Evolutionary conservation across 2,888 invertebrate species (phyloP), one percentile per base, ranked within the genome.

Genomic region (Oscheius onirici): DNA sequence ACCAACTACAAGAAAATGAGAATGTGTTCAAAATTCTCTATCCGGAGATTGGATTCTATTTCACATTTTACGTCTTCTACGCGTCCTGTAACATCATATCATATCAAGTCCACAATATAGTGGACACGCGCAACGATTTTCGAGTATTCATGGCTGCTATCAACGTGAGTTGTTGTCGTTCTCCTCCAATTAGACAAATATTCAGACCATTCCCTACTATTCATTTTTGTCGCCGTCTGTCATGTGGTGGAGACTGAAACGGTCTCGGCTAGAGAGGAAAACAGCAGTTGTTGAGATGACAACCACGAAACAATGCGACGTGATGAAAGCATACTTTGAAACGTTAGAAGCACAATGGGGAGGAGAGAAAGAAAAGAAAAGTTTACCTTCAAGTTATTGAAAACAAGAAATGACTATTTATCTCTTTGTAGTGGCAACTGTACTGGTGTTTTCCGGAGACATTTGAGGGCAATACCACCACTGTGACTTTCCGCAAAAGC

Each of bases 181-280:
- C 17, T 15, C 20, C 24, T 40, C n/a, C 2, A 58, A 58, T 20
- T 58, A 20, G 20, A 8, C 24, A 22, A 10, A 10, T 3, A 52
- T 58, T 58, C 20, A 58, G 58, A 41, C 58, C 15, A 58, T 58
- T 22, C 41, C 58, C 2, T 58, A 58, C 17, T 58, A 58, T 58
- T 20, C 58, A 11, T 41, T 34, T 15, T 11, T 58, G 17, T 58
- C 58, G 1, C 58, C 58, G 3, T 15, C 28, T 15, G 6, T 58
- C 17, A 58, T 58, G 58, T 58, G 58, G 58, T 58, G 52, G 52
- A 6, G n/a, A 5, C 1, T 52, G 52, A 52, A 20, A 52, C 20
- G 22, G 13, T 24, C 24, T 17, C 20, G 52, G 22, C 3, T 22
- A 5, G 20, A 52, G 20, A 6, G 52, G 22, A 52, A 22, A 52